A percentile compares a stretch with the other conserved stretches of the same genome.
phyloP scores from a whole-genome alignment of 2,113 vertebrate species.

The Quiscalus mexicanus region DNA sequence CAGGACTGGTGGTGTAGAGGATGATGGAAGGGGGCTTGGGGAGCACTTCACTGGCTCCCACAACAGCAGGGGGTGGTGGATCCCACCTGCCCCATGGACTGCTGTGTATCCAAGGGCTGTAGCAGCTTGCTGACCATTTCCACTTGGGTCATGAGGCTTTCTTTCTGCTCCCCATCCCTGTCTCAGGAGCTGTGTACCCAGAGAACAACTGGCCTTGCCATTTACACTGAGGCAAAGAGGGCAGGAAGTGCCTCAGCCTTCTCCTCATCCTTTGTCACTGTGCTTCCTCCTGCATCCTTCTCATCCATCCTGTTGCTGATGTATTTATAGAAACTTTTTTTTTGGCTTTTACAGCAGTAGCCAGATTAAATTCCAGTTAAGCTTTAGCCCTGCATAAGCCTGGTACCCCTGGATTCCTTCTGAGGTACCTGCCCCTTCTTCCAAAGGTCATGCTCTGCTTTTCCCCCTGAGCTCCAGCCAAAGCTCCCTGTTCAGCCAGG shows the following conservation, averaged over 20 bases:
- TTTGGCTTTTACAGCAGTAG: neutral
- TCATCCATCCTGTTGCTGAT: neutral
- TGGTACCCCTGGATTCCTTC: neutral
- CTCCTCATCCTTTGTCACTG: neutral
- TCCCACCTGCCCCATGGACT: neutral
- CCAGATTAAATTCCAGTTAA: neutral
- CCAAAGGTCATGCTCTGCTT: neutral
- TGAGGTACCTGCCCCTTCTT: neutral
- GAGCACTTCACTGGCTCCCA: neutral
- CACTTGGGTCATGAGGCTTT: neutral
- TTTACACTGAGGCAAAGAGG: neutral
- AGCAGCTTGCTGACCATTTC: neutral
- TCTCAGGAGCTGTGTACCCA: neutral
- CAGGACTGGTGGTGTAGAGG: neutral
- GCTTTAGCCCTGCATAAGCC: neutral
- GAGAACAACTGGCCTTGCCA: neutral
- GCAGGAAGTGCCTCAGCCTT: neutral
- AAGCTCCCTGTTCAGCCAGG: neutral
- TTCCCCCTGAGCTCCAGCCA: neutral
- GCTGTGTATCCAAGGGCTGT: neutral
- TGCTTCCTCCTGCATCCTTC: neutral
- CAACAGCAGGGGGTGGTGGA: fast-evolving
- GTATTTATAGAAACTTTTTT: neutral
- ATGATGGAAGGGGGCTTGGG: neutral
- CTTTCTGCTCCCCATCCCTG: neutral